Percentiles rank a stretch among this genome's conserved stretches.
These are phyloP conservation scores for Pegoplata infirma DNA, from an alignment of 2,888 invertebrate species.

Conservation along the genomic window DNA sequence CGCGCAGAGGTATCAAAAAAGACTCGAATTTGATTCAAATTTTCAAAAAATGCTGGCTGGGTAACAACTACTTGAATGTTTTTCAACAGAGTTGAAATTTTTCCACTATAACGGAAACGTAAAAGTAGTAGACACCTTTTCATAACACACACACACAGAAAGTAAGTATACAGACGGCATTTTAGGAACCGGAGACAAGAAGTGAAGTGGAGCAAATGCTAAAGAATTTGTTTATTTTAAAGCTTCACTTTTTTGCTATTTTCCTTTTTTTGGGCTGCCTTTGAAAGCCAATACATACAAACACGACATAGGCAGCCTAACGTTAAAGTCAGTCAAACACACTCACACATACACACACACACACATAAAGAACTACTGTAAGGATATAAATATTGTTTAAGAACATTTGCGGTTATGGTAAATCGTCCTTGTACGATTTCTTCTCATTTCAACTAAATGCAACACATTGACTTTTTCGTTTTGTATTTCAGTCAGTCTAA, in stretches of 20 bases:
- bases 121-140: slow-evolving; percentile 29
- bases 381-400: slow-evolving; percentile 6
- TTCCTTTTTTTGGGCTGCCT: neutral
- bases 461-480: slow-evolving; percentile 7
- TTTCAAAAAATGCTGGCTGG: too few relatives aligned
- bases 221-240: slow-evolving; percentile 26
- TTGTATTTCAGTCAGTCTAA: neutral
- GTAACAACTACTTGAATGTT: too few relatives aligned
- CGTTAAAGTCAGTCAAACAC: neutral
- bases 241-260: slow-evolving; percentile 10
- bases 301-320: neutral
- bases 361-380: neutral
- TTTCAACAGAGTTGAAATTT: slow-evolving; percentile 38
- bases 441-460: slow-evolving; percentile 13
- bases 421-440: slow-evolving; percentile 42
- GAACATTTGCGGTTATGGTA: slow-evolving; percentile 24
- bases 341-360: too few relatives aligned
- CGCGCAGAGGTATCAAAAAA: too few relatives aligned
- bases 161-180: neutral
- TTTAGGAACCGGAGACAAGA: neutral
- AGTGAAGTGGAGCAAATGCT: slow-evolving; percentile 8
- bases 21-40: too few relatives aligned
- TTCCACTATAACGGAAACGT: slow-evolving; percentile 19
- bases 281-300: neutral
- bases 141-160: neutral